A percentile compares a stretch with the other conserved stretches of the same genome.
These are phyloP conservation scores for Thryonomys swinderianus DNA, from an alignment of 2,113 vertebrate species.

Conservation along the genomic window DNA sequence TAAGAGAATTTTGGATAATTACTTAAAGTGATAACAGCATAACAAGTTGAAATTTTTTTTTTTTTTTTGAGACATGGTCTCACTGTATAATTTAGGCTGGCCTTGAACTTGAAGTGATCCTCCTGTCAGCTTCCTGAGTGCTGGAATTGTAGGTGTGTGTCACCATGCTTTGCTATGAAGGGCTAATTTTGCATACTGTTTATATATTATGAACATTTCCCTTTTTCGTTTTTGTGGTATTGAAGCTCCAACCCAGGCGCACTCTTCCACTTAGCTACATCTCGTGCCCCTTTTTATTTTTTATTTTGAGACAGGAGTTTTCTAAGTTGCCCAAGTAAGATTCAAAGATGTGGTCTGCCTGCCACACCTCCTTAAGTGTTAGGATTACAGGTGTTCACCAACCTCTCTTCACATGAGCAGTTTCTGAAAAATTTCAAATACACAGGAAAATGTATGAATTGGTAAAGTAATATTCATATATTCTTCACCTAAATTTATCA, in stretches of 20 bases:
- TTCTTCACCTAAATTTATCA: not conserved
- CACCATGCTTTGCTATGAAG: not conserved
- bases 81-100: not conserved
- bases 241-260: not conserved
- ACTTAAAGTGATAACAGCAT: not conserved
- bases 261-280: not conserved
- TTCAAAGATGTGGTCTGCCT: not conserved
- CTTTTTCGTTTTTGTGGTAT: not conserved
- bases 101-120: not conserved
- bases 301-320: not conserved
- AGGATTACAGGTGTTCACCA: not conserved
- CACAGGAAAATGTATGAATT: not conserved
- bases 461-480: not conserved
- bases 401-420: not conserved
- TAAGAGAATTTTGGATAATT: not conserved
- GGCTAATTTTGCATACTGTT: not conserved
- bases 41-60: constrained; percentile 5
- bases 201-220: not conserved
- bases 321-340: not conserved
- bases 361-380: not conserved
- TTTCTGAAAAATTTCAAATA: constrained; percentile 47
- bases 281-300: not conserved
- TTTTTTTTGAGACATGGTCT: not conserved
- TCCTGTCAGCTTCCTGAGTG: not conserved
- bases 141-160: not conserved